A percentile compares a stretch with the other conserved stretches of the same genome.
Conservation (phyloP, 2,888 invertebrate genomes). For the Atherix ibis region DNA sequence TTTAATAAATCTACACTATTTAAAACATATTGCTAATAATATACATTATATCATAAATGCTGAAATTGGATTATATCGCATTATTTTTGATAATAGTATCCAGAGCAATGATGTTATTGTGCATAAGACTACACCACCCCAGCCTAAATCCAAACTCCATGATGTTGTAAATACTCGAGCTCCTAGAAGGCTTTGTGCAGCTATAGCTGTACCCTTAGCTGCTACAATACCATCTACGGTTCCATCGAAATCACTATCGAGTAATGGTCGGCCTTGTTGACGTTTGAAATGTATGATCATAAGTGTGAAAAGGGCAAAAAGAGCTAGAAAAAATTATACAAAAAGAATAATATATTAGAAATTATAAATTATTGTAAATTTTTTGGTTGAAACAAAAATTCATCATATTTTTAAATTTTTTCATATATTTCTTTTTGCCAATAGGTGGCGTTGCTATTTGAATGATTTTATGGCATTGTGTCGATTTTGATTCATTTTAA, state of each 20-base stretch:
- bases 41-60: constrained; percentile 45
- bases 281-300: constrained; percentile 88
- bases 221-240: constrained; percentile 58
- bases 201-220: constrained; percentile 34
- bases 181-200: constrained; percentile 41
- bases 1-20: no score
- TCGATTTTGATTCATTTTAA: no score
- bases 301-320: constrained; percentile 79
- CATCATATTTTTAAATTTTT: no score
- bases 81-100: constrained; percentile 78
- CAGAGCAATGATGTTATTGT: constrained; percentile 69
- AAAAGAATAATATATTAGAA: no score
- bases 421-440: not conserved
- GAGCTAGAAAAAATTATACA: no score
- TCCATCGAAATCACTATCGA: constrained; percentile 44
- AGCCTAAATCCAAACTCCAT: constrained; percentile 71
- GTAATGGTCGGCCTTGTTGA: constrained; percentile 47
- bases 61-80: constrained; percentile 73
- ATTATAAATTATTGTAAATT: no score
- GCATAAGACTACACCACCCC: constrained; percentile 74
- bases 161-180: constrained; percentile 62
- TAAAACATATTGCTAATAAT: no score
- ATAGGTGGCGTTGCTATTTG: no score
- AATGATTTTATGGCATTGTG: no score
- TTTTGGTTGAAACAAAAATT: no score